Evolutionary conservation across 2,113 vertebrate species (phyloP), one percentile per base, ranked within the genome.

Genomic region (Promerops cafer): DNA sequence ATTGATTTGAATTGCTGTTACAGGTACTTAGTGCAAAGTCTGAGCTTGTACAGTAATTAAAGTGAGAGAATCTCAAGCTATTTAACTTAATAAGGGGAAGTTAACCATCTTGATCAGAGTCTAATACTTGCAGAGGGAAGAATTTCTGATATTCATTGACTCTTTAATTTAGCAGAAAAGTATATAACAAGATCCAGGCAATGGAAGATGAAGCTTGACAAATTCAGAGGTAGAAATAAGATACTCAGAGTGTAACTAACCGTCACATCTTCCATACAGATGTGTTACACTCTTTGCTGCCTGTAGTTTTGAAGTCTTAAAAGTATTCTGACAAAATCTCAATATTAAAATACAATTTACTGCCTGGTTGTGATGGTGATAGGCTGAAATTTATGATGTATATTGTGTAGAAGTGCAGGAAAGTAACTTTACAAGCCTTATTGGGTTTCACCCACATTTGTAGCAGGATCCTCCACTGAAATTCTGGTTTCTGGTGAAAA

Each of bases 131-230:
- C 56, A 89, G 40, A 89, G 70, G 65, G 45, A 89, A 95, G 65
- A 87, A 71, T 60, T 87, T 91, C 70, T 94, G n/a, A 95, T 92
- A 94, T 77, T 86, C 76, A 77, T 86, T 91, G 91, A 91, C 87
- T 92, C 80, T 77, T 90, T 92, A 95, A 96, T 95, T 90, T 95
- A 95, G 81, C 65, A 91, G 69, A 92, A 97, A 95, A 94, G 77
- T 37, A 84, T 65, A 60, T 84, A 94, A 89, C 69, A 89, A 91
- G 53, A 84, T 84, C 45, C 53, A 95, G 61, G 45, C 45, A 64
- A 64, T 30, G n/a, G 57, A 94, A 95, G 65, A 75, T 69, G 81
- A 89, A 91, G 61, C 81, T 82, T 93, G 78, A 91, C 74, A 93
- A 91, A 87, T 95, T 89, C 68, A 78, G 88, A 86, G 47, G 68